Evolutionary conservation across 2,888 invertebrate genomes (phyloP), one percentile per base, ranked within the genome.

Genomic region (Troides aeacus): DNA sequence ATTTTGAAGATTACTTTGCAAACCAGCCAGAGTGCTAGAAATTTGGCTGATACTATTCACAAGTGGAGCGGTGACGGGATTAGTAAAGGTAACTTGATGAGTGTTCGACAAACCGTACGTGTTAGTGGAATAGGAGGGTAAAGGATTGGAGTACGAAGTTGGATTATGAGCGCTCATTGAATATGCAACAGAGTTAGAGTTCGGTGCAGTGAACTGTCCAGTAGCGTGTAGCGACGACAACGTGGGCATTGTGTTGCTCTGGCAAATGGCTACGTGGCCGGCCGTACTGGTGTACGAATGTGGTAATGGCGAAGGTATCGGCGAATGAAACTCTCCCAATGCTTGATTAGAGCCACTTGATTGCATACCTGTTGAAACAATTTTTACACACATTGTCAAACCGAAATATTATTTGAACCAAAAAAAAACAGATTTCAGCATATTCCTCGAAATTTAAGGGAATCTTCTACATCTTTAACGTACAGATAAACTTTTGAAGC

Each of bases 261-360:
- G 94, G 81, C 94, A 94, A 76, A 91, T 88, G 74, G 85, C 87
- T 69, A 87, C 83, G 79, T 90, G 90, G 71, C 90, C 88, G 76
- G 89, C 75, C 60, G 84, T 78, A 87, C 92, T 83, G 79, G 93
- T 81, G 87, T 94, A 90, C 81, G 93, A 87, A 87, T 94, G 91
- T 74, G 94, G 90, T 88, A 93, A 83, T 82, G 94, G 92, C 85
- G 94, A 84, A 82, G 94, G 84, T 88, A 94, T 88, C 78, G 94
- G 94, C 68, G 94, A 94, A 81, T 94, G 94, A 80, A 91, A 94
- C 75, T 95, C 95, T 77, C 95, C 94, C 75, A 95, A 87, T 72
- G 94, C 95, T 89, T 95, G 95, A 80, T 94, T 95, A 77, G 95
- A 95, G 74, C 95, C 94, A 81, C 95, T 95, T 74, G 94, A 93